Percentiles rank a stretch among this genome's conserved stretches.
phyloP scores from a whole-genome alignment of 2,113 vertebrate species.

The Australoheros scitulus region DNA sequence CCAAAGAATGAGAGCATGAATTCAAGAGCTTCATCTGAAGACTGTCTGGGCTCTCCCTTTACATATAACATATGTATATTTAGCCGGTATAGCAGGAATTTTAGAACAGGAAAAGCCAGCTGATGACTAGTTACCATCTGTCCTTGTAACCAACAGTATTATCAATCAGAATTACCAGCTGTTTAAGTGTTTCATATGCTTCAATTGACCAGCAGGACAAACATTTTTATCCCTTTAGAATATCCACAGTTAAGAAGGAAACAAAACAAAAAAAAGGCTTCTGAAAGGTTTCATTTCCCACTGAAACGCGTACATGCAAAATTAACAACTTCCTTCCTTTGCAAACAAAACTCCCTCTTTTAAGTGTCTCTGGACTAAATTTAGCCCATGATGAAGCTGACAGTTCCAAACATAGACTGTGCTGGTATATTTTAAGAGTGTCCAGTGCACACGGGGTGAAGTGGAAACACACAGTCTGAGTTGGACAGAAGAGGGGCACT shows the following conservation, averaged over 20 bases:
- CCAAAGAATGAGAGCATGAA: no score
- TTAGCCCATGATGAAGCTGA: neutral
- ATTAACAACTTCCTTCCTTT: neutral
- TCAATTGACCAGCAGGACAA: neutral
- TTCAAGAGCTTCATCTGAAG: no score
- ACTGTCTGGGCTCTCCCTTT: no score
- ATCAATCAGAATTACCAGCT: neutral
- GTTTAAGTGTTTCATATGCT: neutral
- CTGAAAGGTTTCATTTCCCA: slow-evolving; percentile 1
- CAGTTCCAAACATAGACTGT: slow-evolving; percentile 30
- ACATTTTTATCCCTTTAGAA: neutral
- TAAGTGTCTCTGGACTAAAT: neutral
- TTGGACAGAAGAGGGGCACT: neutral
- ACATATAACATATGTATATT: no score
- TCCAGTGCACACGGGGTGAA: neutral
- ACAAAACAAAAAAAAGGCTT: neutral
- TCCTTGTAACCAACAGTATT: neutral
- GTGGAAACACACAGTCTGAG: slow-evolving; percentile 24
- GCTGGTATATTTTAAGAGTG: neutral
- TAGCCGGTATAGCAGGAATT: neutral
- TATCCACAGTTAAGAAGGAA: neutral
- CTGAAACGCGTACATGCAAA: neutral
- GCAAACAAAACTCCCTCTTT: neutral
- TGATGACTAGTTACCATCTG: neutral
- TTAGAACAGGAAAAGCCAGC: neutral